These are phyloP conservation scores for Trichomycterus rosablanca DNA, from an alignment of 2,113 vertebrate species.

Conservation along the genomic window DNA sequence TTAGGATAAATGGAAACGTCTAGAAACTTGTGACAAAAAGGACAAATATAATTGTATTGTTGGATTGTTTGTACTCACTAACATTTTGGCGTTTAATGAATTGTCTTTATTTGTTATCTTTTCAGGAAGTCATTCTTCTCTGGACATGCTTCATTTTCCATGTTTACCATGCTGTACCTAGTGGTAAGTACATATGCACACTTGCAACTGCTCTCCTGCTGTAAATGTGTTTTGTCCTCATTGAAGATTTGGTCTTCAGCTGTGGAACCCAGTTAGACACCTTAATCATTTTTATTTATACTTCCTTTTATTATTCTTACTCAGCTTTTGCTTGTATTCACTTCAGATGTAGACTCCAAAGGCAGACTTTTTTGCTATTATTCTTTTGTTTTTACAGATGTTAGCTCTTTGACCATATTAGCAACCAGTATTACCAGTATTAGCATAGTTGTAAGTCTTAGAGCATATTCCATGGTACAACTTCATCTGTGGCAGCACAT, in stretches of 20 bases:
- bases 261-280: too few relatives aligned
- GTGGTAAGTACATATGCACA: slow-evolving; percentile 79
- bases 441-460: too few relatives aligned
- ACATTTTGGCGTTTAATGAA: too few relatives aligned
- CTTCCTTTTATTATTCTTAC: slow-evolving; percentile 35
- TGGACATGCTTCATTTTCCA: slow-evolving; percentile 94
- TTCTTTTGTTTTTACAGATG: slow-evolving; percentile 58
- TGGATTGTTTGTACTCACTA: too few relatives aligned
- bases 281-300: neutral
- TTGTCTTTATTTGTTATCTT: slow-evolving; percentile 32
- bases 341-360: slow-evolving; percentile 53
- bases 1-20: too few relatives aligned
- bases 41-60: too few relatives aligned
- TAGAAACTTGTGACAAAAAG: too few relatives aligned
- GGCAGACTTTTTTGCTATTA: too few relatives aligned
- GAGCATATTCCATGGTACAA: too few relatives aligned
- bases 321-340: slow-evolving; percentile 43
- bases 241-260: neutral
- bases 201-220: slow-evolving; percentile 25
- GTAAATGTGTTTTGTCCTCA: slow-evolving; percentile 1
- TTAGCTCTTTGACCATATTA: too few relatives aligned
- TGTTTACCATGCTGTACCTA: slow-evolving; percentile 97
- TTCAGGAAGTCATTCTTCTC: slow-evolving; percentile 98
- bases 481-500: too few relatives aligned
- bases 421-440: too few relatives aligned